Conservation (phyloP, 30 jellyfish, hydroid and myxozoan species). For the Aurelia aurita region DNA sequence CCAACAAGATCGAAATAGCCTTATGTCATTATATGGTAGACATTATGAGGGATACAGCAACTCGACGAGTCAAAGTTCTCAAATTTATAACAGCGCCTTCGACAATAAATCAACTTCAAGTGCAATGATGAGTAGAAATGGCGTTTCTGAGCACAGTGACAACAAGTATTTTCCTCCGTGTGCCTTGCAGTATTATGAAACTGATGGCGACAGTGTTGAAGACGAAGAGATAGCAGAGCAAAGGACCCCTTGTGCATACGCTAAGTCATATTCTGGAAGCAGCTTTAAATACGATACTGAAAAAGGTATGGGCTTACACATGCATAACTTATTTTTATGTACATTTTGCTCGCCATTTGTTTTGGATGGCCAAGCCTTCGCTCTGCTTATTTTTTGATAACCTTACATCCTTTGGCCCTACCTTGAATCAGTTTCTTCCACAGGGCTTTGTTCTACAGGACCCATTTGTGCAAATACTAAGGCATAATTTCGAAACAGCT, state of each 20-base stretch:
- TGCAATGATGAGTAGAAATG: slow-evolving; percentile 50
- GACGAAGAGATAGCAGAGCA: slow-evolving; percentile 55
- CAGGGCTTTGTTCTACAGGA: too few relatives aligned
- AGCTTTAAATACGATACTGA: slow-evolving; percentile 32
- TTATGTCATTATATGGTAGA: slow-evolving; percentile 14
- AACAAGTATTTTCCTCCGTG: slow-evolving; percentile 73
- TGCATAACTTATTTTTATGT: too few relatives aligned
- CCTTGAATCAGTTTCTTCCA: too few relatives aligned
- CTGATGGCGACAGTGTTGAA: slow-evolving; percentile 68
- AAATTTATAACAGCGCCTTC: slow-evolving; percentile 35
- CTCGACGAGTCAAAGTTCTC: slow-evolving; percentile 36
- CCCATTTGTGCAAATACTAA: too few relatives aligned
- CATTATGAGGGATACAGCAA: slow-evolving; percentile 46
- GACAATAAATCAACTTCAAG: slow-evolving; percentile 64
- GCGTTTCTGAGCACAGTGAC: slow-evolving; percentile 51
- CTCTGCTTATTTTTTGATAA: too few relatives aligned
- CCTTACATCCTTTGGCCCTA: too few relatives aligned
- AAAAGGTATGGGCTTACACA: slow-evolving; percentile 28
- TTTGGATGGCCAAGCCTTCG: too few relatives aligned
- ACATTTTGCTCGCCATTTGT: too few relatives aligned
- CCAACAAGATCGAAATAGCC: slow-evolving; percentile 54
- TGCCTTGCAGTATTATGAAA: slow-evolving; percentile 75
- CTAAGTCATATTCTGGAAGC: slow-evolving; percentile 38
- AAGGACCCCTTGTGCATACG: slow-evolving; percentile 72
- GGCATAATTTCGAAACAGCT: too few relatives aligned